A percentile compares a stretch with the other conserved stretches of the same genome.
Conservation (phyloP, 2,113 vertebrate species). For the Scalopus aquaticus region DNA sequence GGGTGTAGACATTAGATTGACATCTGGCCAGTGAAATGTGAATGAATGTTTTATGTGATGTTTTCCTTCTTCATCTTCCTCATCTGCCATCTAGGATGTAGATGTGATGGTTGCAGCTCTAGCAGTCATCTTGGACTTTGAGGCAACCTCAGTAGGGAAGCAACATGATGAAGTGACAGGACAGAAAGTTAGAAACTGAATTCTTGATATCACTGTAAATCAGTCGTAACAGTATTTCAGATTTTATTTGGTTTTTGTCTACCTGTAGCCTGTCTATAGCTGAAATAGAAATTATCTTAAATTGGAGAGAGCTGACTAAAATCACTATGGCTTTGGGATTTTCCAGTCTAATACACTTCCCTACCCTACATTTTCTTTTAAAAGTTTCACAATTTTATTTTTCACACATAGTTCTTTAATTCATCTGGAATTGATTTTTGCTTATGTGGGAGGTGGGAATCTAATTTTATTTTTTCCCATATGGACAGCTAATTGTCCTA, state of each 20-base stretch:
- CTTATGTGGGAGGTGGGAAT: slow-evolving; percentile 67
- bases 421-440: slow-evolving; percentile 21
- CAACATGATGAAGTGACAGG: background rate
- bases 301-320: background rate
- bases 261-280: background rate
- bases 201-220: background rate
- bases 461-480: slow-evolving; percentile 72
- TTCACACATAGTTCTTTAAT: slow-evolving; percentile 7
- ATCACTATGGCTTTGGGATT: background rate
- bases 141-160: background rate
- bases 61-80: background rate
- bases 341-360: background rate
- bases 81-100: background rate
- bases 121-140: background rate
- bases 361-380: slow-evolving; percentile 8
- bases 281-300: background rate
- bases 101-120: background rate
- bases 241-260: background rate
- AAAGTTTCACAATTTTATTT: slow-evolving; percentile 51
- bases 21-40: background rate
- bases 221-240: background rate
- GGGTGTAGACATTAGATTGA: background rate
- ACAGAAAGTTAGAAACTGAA: background rate
- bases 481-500: slow-evolving; percentile 68
- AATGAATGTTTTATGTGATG: background rate